These are phyloP conservation scores for Plecotus auritus DNA, from an alignment of 2,113 vertebrate genomes.

Conservation along the genomic window DNA sequence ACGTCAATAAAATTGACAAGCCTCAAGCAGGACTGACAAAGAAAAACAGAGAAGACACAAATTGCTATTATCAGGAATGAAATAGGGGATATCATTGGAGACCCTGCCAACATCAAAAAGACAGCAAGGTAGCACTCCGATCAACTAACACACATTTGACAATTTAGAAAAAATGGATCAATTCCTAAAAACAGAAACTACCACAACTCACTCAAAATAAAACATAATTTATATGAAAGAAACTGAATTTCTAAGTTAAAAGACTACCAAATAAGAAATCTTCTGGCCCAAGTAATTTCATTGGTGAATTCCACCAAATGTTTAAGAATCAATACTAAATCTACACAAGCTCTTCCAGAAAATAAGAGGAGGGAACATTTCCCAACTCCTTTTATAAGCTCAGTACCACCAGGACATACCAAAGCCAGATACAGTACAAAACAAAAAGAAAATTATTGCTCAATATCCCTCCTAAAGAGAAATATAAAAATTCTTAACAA, in stretches of 20 bases:
- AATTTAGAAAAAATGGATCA: background rate
- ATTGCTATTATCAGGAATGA: background rate
- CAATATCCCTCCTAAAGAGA: background rate
- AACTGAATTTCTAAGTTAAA: background rate
- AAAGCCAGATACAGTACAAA: background rate
- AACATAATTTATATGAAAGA: background rate
- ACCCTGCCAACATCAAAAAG: background rate
- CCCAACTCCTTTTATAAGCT: background rate
- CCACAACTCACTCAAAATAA: background rate
- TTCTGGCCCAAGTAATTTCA: background rate
- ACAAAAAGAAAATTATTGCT: background rate
- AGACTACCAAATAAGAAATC: background rate
- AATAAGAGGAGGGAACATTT: background rate
- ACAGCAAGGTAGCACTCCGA: background rate
- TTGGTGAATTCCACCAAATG: background rate
- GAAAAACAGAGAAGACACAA: background rate
- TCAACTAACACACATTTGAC: background rate
- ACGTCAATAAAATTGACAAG: background rate
- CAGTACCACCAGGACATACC: background rate
- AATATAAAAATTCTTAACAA: background rate
- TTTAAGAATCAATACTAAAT: slow-evolving; percentile 24
- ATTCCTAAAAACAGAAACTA: slow-evolving; percentile 1
- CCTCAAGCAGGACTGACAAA: background rate
- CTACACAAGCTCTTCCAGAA: background rate
- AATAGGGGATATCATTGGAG: background rate